Percentiles rank a stretch among this genome's conserved stretches.
These are phyloP conservation scores for Armadillidium nasatum DNA, from an alignment of 1,140 invertebrate genomes.

Conservation along the genomic window DNA sequence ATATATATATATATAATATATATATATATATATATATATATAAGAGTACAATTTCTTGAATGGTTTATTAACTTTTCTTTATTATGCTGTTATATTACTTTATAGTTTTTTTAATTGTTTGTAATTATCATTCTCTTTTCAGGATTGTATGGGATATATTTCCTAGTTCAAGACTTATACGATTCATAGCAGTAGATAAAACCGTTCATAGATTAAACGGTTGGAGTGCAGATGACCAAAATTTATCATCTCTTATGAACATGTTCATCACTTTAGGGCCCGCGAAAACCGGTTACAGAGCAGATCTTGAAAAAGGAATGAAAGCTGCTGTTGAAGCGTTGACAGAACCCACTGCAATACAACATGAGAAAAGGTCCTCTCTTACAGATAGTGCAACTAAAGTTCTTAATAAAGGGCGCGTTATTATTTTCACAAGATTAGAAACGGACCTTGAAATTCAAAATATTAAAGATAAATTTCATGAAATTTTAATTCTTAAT, in stretches of 20 bases:
- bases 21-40: no score
- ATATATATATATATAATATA: no score
- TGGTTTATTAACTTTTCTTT: no score
- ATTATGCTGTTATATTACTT: no score
- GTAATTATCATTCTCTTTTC: conserved; percentile 16
- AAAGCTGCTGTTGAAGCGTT: conserved; percentile 79
- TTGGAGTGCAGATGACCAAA: conserved; percentile 74
- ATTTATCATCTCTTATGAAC: conserved; percentile 53
- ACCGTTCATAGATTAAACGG: conserved; percentile 72
- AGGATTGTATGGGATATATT: conserved; percentile 91
- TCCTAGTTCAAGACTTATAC: conserved; percentile 74
- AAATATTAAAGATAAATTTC: conserved; percentile 76
- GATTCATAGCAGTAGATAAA: conserved; percentile 77
- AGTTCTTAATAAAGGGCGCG: conserved; percentile 66
- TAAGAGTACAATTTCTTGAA: neutral
- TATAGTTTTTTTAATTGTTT: neutral
- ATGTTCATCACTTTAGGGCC: conserved; percentile 37
- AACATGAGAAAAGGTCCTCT: conserved; percentile 58
- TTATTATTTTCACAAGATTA: conserved; percentile 82
- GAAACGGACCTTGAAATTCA: conserved; percentile 76
- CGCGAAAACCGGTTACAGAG: conserved; percentile 36
- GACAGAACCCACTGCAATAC: conserved; percentile 71
- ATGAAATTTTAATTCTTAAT: conserved; percentile 67
- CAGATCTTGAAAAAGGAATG: conserved; percentile 70
- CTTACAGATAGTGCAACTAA: conserved; percentile 57